Percentiles rank a stretch among this genome's conserved stretches.
Evolutionary conservation across 2,113 vertebrate species (phyloP).

Genomic region (Dromas ardeola): DNA sequence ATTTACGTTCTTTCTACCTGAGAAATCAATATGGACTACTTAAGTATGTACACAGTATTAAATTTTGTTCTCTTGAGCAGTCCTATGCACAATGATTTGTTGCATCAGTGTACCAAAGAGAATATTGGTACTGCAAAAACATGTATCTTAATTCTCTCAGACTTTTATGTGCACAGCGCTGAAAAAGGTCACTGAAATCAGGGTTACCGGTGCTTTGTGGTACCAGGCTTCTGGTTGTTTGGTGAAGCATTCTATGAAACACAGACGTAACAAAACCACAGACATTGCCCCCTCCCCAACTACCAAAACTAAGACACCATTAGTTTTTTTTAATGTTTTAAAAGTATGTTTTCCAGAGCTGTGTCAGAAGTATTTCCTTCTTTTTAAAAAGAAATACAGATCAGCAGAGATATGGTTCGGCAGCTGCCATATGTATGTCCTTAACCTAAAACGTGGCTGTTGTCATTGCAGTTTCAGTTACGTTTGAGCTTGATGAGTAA

Average conservation of each 20-base stretch:
- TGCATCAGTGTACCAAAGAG: background rate
- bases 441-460: background rate
- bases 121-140: background rate
- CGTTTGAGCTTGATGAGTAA: background rate
- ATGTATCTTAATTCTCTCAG: background rate
- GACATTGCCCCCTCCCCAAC: background rate
- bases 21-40: background rate
- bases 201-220: background rate
- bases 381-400: background rate
- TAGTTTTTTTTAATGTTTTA: background rate
- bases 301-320: background rate
- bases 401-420: background rate
- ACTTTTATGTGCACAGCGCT: background rate
- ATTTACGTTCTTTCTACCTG: background rate
- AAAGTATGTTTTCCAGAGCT: background rate
- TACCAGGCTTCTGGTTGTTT: background rate
- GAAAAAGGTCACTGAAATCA: background rate
- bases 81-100: background rate
- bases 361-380: background rate
- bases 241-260: background rate
- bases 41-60: background rate
- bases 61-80: background rate
- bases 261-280: background rate
- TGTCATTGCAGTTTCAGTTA: background rate
- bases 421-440: background rate